Base-by-base conservation (phyloP, 2,888 invertebrate genomes). In the Meliscaeva auricollis region DNA sequence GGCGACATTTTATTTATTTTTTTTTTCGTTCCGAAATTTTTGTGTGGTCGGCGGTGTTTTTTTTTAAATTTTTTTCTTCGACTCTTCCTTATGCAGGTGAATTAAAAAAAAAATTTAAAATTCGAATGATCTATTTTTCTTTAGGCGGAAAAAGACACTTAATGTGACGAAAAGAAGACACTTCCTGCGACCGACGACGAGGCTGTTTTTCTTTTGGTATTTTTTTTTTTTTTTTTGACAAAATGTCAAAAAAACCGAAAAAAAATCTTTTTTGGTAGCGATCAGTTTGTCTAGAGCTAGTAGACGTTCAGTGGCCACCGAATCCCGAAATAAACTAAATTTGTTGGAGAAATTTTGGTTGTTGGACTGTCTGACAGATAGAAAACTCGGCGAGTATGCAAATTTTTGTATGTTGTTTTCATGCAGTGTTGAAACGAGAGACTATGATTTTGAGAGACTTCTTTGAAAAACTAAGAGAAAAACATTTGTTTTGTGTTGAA, bases 241-340 rank as follows among this genome's bases (percentile, higher is more conserved):
- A 66, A 32, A 66, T 20, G 3, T 48, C 32, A 35, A 48, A 35
- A 48, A 38, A 66, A 35, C 35, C 15, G 52, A 52, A 30, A 66
- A 32, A 22, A 46, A 66, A 30, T 52, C 60, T 32, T 79, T n/a
- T 20, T 70, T 81, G 20, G 44, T 72, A 32, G 50, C 44, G 69
- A 64, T 62, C 52, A 58, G 62, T 54, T 17, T 69, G 38, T 58
- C 64, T 70, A 30, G n/a, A 56, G 75, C 48, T 68, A 26, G 68
- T 68, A 85, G 85, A 85, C 85, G 85, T 85, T 85, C 73, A 73
- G 64, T 77, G 69, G 72, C 81, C 81, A 81, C 85, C 85, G 85
- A 81, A 69, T 81, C 72, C 85, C 76, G 76, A 85, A 85, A 85
- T 85, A 85, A 81, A 85, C 85, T 85, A 68, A 85, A 73, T 32